Conservation (phyloP, 2,888 invertebrate genomes). For the Eristalinus aeneus region DNA sequence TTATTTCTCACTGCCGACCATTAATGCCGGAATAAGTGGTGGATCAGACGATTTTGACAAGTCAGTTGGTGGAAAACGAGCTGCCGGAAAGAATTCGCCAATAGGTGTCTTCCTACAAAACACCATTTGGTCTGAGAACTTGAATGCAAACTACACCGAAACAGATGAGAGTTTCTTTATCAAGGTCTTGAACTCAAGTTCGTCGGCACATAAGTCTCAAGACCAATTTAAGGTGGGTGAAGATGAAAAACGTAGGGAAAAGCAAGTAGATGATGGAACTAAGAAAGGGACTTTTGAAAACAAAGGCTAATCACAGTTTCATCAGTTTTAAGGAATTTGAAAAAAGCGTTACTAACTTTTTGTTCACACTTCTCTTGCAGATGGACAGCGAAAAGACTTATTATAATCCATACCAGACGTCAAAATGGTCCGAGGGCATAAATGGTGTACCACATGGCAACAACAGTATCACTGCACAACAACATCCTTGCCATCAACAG, state of each 20-base stretch:
- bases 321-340: constrained; percentile 1
- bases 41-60: constrained; percentile 73
- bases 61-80: constrained; percentile 65
- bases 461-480: constrained; percentile 1
- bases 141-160: constrained; percentile 72
- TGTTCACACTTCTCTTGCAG: constrained; percentile 43
- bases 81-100: constrained; percentile 71
- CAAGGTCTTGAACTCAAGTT: constrained; percentile 74
- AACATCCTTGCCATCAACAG: constrained; percentile 56
- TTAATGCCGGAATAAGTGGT: background rate
- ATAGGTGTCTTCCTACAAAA: constrained; percentile 82
- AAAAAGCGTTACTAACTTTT: constrained; percentile 17
- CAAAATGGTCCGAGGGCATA: constrained; percentile 77
- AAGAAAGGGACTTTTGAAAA: background rate
- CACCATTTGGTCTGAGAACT: constrained; percentile 82
- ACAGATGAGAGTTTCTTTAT: constrained; percentile 76
- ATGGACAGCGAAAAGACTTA: constrained; percentile 65
- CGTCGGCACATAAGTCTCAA: constrained; percentile 60
- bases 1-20: constrained; percentile 74
- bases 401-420: constrained; percentile 71
- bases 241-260: constrained; percentile 11
- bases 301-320: constrained; percentile 11
- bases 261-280: constrained; percentile 36
- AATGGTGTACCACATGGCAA: constrained; percentile 72
- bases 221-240: constrained; percentile 64